Evolutionary conservation across 2,797 vertebrate species (phyloP), one percentile per base, ranked within the genome.

Genomic region (Odontamblyopus lacepedii): DNA sequence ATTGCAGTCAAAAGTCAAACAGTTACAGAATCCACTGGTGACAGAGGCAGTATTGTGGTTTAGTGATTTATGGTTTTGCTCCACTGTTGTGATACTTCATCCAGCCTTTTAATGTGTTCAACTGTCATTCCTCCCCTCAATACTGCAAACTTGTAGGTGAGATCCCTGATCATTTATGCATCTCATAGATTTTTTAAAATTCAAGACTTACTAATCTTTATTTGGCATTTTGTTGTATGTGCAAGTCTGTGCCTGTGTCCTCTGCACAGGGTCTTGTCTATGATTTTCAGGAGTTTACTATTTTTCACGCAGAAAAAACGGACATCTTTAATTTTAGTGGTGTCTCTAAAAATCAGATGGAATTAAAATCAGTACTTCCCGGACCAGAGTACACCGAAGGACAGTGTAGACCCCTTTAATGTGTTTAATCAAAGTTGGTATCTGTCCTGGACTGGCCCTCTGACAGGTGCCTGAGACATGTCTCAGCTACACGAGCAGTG

Each of bases 401-500:
- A 53, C 62, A 67, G 67, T 35, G 48, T 13, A 78, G 72, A 76
- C 72, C 56, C 72, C 41, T 67, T 63, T 48, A 23, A 13, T 60
- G 44, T 70, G 77, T 51, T 67, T 69, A 50, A 27, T 64, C 41
- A 55, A 48, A 29, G 70, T 56, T 35, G 73, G 41, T 62, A 4
- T 32, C 11, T 30, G 66, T 6, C 56, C 61, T 75, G 73, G 2
- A 59, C 74, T 79, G 76, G 69, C 29, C 2, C 76, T 70, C 60
- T 83, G 41, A 65, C 87, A 69, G 64, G 35, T 62, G 71, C 50
- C 19, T 77, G 86, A 82, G 87, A 60, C 77, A 91, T 92, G 79
- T 87, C 62, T 60, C 55, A 68, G 69, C 57, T 73, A 64, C 29
- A 26, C 76, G 83, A 7, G 48, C 48, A 71, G 72, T n/a, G 19